phyloP scores from a whole-genome alignment of 1,140 invertebrate species.

The Cyclina sinensis region DNA sequence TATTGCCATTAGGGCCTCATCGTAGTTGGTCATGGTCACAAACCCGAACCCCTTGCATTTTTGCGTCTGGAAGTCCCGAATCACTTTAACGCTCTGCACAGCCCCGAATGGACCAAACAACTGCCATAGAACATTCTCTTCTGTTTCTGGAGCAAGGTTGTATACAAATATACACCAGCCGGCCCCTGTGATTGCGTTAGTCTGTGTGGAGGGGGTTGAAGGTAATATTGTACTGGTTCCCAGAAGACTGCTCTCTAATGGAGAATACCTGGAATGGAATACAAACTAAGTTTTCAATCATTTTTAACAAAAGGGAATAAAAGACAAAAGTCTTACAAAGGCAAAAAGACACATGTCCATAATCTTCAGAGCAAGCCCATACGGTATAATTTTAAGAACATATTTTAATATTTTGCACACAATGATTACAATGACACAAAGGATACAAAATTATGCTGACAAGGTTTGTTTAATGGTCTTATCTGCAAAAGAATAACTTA shows the following conservation, averaged over 20 bases:
- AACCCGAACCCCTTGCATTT: slow-evolving; percentile 99
- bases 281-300: background rate
- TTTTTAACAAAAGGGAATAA: too few species aligned
- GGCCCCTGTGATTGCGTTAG: slow-evolving; percentile 81
- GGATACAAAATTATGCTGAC: too few species aligned
- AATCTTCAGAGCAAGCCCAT: too few species aligned
- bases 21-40: slow-evolving; percentile 99
- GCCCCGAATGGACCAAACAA: slow-evolving; percentile 99
- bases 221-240: slow-evolving; percentile 79
- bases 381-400: too few species aligned
- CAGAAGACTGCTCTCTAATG: slow-evolving; percentile 81
- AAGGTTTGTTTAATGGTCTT: too few species aligned
- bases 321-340: too few species aligned
- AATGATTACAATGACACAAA: too few species aligned
- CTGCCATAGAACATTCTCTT: slow-evolving; percentile 99
- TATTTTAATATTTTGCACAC: too few species aligned
- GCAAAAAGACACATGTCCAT: too few species aligned
- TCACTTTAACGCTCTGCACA: slow-evolving; percentile 98
- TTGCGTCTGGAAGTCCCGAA: slow-evolving; percentile 98
- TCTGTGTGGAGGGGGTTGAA: slow-evolving; percentile 74
- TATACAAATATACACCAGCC: slow-evolving; percentile 99
- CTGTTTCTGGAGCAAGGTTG: slow-evolving; percentile 99
- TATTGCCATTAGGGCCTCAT: slow-evolving; percentile 98
- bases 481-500: too few species aligned
- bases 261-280: slow-evolving; percentile 83